Evolutionary conservation across 2,797 vertebrate genomes (phyloP), one percentile per base, ranked within the genome.

Genomic region (Microctenopoma lineatum): DNA sequence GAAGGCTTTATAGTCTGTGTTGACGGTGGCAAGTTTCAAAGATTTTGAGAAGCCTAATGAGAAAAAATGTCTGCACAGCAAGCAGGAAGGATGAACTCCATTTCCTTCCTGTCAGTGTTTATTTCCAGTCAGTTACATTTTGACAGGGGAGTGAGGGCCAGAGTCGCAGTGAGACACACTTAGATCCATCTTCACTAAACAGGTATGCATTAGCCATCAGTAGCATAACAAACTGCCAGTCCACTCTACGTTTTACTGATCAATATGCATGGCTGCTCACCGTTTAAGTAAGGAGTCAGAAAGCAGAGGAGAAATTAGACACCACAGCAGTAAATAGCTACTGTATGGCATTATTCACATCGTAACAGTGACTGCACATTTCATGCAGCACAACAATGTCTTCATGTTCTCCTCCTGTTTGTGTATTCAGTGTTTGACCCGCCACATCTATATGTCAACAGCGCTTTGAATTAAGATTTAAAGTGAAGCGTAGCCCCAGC

Each of bases 61-160:
- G 75, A 78, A 76, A 83, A 80, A 71, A 75, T 57, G 56, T 47
- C 64, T 27, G 16, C 56, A 46, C 25, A 32, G 56, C 59, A 59
- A 75, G 48, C 34, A 32, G 44, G 57, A 60, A 54, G 58, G 68
- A 60, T 47, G 59, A 64, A 66, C 45, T 76, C 56, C 39, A 57
- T 81, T 86, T 84, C 79, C 27, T 48, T 70, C 63, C 67, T 70
- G 77, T 80, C 83, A 44, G 67, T 71, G 65, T 79, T 77, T 67
- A 72, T 86, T 88, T 89, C 82, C 84, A 87, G 84, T 77, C 76
- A 83, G 73, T 73, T 82, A 18, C 65, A 77, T 89, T 86, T 73
- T 86, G 78, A 69, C 68, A 67, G 70, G 42, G 68, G 64, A 81
- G 42, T 67, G 84, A 83, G 56, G 64, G 61, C 59, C 54, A 54